Conservation (phyloP, 2,888 invertebrate species). For the Thymelicus lineola region DNA sequence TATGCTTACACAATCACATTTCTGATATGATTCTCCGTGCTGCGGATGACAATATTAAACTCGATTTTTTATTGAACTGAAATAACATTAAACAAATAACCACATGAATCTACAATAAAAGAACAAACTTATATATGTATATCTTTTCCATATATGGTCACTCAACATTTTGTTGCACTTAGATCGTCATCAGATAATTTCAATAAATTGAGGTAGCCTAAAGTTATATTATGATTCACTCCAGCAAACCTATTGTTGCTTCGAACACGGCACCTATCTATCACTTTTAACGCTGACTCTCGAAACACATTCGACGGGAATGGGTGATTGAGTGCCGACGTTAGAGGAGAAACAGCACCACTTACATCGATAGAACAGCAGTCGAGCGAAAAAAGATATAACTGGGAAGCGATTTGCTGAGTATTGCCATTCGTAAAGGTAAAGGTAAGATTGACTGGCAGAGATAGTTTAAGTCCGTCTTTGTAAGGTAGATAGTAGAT, state of each 20-base stretch:
- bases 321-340: constrained; percentile 25
- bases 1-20: no score
- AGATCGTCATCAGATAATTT: not conserved
- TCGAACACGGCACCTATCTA: constrained; percentile 6
- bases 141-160: no score
- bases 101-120: no score
- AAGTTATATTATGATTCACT: constrained; percentile 8
- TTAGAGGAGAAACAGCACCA: constrained; percentile 24
- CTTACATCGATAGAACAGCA: constrained; percentile 33
- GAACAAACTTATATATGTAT: no score
- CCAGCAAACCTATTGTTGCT: not conserved
- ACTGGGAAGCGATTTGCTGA: constrained; percentile 26
- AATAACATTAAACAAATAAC: no score
- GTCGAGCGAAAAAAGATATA: constrained; percentile 33
- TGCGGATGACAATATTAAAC: no score
- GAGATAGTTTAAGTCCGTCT: no score
- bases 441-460: no score
- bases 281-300: constrained; percentile 26
- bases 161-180: no score
- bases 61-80: no score
- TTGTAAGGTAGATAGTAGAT: no score
- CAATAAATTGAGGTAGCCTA: constrained; percentile 2
- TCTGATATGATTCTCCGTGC: no score
- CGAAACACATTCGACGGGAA: constrained; percentile 20
- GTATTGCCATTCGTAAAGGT: constrained; percentile 3